These are phyloP conservation scores for Alca torda DNA, from an alignment of 2,797 vertebrate genomes.

Conservation along the genomic window DNA sequence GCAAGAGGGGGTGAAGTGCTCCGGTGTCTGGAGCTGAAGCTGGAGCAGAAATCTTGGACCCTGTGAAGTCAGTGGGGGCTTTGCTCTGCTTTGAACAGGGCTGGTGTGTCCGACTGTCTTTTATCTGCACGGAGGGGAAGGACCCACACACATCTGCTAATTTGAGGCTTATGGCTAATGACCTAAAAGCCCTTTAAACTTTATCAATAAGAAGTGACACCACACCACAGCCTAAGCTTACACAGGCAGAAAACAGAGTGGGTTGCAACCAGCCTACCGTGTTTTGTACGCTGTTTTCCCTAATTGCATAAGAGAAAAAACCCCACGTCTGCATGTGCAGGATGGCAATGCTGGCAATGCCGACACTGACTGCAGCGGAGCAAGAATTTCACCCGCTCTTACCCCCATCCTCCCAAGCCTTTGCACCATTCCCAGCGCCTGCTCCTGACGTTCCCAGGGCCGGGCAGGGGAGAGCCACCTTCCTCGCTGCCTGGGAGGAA, in stretches of 20 bases:
- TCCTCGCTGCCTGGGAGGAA: background rate
- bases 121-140: background rate
- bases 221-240: background rate
- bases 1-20: background rate
- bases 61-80: slow-evolving; percentile 2
- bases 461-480: background rate
- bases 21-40: background rate
- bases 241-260: background rate
- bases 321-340: background rate
- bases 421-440: background rate
- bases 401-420: background rate
- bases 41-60: background rate
- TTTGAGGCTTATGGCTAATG: background rate
- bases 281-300: background rate
- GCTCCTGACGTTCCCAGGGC: fast-evolving
- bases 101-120: background rate
- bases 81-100: background rate
- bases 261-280: background rate
- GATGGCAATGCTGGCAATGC: background rate
- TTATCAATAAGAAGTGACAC: background rate
- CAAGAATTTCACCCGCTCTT: background rate
- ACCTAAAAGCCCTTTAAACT: slow-evolving; percentile 1
- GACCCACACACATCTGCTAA: background rate
- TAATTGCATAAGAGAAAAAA: background rate
- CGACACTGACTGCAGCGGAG: background rate